Conservation (phyloP, 2,888 invertebrate species). For the Rhagonycha lutea region DNA sequence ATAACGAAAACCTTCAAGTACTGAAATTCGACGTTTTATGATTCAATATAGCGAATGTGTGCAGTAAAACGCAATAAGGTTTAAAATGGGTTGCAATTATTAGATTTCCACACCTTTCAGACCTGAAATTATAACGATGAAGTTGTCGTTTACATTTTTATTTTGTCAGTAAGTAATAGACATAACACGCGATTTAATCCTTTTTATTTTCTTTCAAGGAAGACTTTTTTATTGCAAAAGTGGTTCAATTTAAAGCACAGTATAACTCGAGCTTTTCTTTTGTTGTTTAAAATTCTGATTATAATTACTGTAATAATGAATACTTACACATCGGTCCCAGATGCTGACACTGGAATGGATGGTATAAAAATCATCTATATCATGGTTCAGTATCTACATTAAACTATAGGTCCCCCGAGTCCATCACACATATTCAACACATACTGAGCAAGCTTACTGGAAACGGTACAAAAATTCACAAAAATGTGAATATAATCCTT, state of each 20-base stretch:
- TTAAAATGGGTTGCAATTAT: background rate
- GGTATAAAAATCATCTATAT: too few species aligned
- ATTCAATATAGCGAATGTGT: background rate
- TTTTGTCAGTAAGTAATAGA: background rate
- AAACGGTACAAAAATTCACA: too few species aligned
- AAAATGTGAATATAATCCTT: too few species aligned
- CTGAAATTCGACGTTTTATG: background rate
- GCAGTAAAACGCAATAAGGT: background rate
- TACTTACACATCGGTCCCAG: too few species aligned
- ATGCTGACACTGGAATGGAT: too few species aligned
- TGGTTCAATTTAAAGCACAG: background rate
- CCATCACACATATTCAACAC: too few species aligned
- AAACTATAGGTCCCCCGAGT: too few species aligned
- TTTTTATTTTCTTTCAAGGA: background rate
- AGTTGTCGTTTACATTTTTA: background rate
- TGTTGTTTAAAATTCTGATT: too few species aligned
- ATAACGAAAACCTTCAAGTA: background rate
- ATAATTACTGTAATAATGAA: too few species aligned
- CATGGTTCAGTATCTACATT: too few species aligned
- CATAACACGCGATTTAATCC: background rate
- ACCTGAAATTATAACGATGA: background rate
- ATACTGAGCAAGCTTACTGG: too few species aligned
- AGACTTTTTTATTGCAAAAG: background rate
- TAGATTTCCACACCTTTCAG: background rate
- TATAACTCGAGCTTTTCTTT: too few species aligned